Evolutionary conservation across 2,888 invertebrate genomes (phyloP), one percentile per base, ranked within the genome.

Genomic region (Alcis repandata): DNA sequence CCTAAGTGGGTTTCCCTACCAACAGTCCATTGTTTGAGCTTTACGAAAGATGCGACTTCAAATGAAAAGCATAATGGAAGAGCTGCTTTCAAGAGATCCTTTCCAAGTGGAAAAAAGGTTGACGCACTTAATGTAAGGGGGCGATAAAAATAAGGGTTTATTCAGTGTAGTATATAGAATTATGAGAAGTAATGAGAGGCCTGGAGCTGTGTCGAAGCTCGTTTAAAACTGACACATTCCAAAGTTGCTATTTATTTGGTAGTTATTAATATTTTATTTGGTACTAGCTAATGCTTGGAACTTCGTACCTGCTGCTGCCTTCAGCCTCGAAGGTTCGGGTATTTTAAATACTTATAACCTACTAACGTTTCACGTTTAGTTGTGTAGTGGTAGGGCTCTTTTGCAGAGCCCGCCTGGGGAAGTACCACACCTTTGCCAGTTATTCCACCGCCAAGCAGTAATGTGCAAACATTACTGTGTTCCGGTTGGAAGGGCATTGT

Each of bases 21-120:
- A 64, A 62, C 43, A 63, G 60, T 53, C 52, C 33, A 67, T 62
- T 71, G 70, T 63, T 68, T 60, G 53, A 61, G 49, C 36, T 52
- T 49, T 43, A 13, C 41, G 17, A 61, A 59, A 65, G 60, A 70
- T 59, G 63, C 68, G 56, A 60, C 65, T 54, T 63, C 68, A 65
- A 67, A 63, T 65, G 60, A 61, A 61, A 63, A 63, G 60, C 49
- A 63, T 67, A 68, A 69, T 60, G 58, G 63, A 63, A 70, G 59
- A 49, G 49, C 38, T 17, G 40, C 66, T 66, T 63, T 64, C 41
- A 59, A 63, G 58, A 53, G 57, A 43, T 48, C 38, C 41, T 27
- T 63, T 45, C 40, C 52, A 40, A 61, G 59, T 51, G 53, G 48
- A 66, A 61, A 61, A 68, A 71, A 67, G 70, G 70, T 64, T 58